Evolutionary conservation across 2,797 vertebrate genomes (phyloP).

Genomic region (Clarias laeviceps): DNA sequence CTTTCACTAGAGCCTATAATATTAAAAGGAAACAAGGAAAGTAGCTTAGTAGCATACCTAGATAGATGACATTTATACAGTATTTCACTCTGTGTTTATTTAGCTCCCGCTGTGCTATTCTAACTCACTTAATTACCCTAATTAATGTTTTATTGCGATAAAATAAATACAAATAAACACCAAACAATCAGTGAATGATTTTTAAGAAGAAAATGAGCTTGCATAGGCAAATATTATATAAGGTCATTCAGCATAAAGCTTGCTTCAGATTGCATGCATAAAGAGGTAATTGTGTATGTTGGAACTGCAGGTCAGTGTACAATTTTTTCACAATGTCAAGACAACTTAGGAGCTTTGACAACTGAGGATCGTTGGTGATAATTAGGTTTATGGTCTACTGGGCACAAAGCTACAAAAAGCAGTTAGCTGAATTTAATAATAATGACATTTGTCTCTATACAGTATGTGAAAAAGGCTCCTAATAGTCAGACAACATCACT

Average conservation of each 20-base stretch:
- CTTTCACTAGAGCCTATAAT: neutral
- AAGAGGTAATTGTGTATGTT: constrained; percentile 8
- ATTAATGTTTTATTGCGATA: constrained; percentile 4
- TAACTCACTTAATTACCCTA: neutral
- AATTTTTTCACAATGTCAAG: neutral
- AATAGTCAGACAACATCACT: constrained; percentile 4
- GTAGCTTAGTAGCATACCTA: neutral
- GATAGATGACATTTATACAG: neutral
- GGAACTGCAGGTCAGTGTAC: neutral
- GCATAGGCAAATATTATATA: neutral
- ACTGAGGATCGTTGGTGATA: constrained; percentile 59
- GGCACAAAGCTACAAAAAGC: constrained; percentile 60
- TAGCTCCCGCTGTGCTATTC: neutral
- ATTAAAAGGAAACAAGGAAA: neutral
- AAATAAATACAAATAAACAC: neutral
- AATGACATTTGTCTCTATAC: constrained; percentile 61
- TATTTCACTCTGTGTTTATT: neutral
- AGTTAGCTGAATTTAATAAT: constrained; percentile 71
- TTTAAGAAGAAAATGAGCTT: neutral
- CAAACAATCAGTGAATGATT: neutral
- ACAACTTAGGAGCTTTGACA: neutral
- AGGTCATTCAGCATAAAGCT: neutral
- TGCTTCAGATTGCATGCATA: neutral
- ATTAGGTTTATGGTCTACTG: constrained; percentile 59
- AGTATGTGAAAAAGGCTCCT: neutral